phyloP scores from a whole-genome alignment of 2,797 vertebrate species.

The Eulemur albifrons region DNA sequence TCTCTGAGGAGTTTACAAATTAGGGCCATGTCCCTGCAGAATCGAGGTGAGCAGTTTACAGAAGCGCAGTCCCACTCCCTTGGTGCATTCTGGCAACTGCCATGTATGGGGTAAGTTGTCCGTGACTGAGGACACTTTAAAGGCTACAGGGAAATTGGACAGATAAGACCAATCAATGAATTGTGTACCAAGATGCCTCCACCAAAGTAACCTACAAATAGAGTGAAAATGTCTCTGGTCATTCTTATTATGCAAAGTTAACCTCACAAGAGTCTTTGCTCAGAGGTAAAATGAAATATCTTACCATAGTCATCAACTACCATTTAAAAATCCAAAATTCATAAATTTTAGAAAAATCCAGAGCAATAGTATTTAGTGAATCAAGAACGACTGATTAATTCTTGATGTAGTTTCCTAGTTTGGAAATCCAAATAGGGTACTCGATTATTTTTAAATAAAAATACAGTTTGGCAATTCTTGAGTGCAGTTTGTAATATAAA shows the following conservation, averaged over 20 bases:
- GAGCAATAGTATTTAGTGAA: not conserved
- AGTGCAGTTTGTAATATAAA: not conserved
- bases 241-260: not conserved
- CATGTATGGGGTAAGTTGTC: not conserved
- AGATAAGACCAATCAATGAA: not conserved
- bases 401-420: not conserved
- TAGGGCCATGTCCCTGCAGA: not conserved
- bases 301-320: not conserved
- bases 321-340: not conserved
- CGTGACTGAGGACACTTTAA: fast-evolving
- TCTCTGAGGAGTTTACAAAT: not conserved
- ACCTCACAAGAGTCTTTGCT: not conserved
- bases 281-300: not conserved
- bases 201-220: not conserved
- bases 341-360: not conserved
- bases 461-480: not conserved
- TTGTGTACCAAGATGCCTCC: too few relatives aligned
- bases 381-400: not conserved
- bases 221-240: not conserved
- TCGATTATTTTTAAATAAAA: not conserved
- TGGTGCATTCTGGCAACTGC: not conserved
- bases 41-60: not conserved
- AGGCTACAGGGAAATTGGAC: not conserved
- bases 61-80: fast-evolving
- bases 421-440: not conserved